Conservation (phyloP, 2,113 vertebrate genomes). For the Toxostoma redivivum region DNA sequence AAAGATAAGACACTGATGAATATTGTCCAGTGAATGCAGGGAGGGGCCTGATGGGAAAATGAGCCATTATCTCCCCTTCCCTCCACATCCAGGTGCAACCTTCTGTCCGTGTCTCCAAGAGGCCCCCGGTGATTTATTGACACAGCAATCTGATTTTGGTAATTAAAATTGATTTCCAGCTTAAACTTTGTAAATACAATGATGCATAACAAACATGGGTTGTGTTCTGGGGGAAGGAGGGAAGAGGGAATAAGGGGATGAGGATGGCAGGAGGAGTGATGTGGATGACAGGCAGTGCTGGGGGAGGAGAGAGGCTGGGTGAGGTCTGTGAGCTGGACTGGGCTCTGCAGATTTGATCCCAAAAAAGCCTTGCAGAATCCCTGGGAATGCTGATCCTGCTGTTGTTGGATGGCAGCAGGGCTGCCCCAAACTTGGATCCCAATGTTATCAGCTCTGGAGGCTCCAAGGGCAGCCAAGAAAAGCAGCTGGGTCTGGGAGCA, state of each 20-base stretch:
- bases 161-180: constrained; percentile 79
- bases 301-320: background rate
- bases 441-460: accelerated
- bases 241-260: background rate
- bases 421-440: background rate
- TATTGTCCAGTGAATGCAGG: background rate
- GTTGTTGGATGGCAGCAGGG: background rate
- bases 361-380: background rate
- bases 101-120: background rate
- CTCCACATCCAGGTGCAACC: constrained; percentile 47
- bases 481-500: background rate
- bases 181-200: constrained; percentile 61
- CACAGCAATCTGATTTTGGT: constrained; percentile 65
- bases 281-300: background rate
- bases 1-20: constrained; percentile 32
- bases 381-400: background rate
- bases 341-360: background rate
- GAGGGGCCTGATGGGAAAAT: background rate
- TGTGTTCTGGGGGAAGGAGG: background rate
- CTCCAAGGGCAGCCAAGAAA: constrained; percentile 5
- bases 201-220: constrained; percentile 46
- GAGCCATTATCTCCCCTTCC: constrained; percentile 41
- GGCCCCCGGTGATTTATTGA: constrained; percentile 58
- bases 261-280: background rate
- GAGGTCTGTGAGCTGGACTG: background rate